These are phyloP conservation scores for Atta colombica DNA, from an alignment of 1,140 invertebrate genomes.

Conservation along the genomic window DNA sequence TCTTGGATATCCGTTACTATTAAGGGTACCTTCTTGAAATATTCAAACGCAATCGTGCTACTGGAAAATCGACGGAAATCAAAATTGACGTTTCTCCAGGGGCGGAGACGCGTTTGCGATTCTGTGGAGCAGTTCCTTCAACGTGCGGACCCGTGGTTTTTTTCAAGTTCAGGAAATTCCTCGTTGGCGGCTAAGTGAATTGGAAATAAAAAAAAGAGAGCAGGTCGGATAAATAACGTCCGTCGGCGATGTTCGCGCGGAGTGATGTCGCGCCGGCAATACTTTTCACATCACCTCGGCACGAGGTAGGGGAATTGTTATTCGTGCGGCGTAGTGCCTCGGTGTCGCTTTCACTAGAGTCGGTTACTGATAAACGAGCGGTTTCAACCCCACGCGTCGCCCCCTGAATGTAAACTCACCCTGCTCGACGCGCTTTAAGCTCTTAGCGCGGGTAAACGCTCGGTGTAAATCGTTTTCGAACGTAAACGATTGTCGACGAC, in stretches of 20 bases:
- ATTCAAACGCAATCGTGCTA: constrained; percentile 40
- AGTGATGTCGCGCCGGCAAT: constrained; percentile 71
- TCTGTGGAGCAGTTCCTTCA: constrained; percentile 11
- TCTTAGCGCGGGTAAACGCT: constrained; percentile 63
- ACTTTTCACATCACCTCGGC: constrained; percentile 73
- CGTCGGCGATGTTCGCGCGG: constrained; percentile 28
- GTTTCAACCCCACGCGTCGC: constrained; percentile 77
- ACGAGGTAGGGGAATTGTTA: constrained; percentile 81
- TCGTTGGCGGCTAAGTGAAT: constrained; percentile 79
- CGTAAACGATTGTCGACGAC: constrained; percentile 82
- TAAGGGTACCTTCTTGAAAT: constrained; percentile 1
- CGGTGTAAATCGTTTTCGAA: constrained; percentile 81
- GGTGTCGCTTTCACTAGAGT: constrained; percentile 86
- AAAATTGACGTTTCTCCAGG: constrained; percentile 59
- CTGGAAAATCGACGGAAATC: constrained; percentile 66
- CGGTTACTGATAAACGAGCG: constrained; percentile 86
- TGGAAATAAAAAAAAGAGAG: constrained; percentile 81
- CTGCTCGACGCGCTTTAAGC: constrained; percentile 74
- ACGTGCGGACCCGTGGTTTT: constrained; percentile 48
- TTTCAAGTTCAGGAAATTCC: constrained; percentile 70
- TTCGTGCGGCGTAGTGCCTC: constrained; percentile 83
- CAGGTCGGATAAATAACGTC: constrained; percentile 77
- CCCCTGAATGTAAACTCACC: constrained; percentile 83
- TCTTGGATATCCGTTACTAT: not conserved
- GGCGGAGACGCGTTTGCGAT: constrained; percentile 50